phyloP scores from a whole-genome alignment of 2,113 vertebrate species.

The Mustelus asterias region DNA sequence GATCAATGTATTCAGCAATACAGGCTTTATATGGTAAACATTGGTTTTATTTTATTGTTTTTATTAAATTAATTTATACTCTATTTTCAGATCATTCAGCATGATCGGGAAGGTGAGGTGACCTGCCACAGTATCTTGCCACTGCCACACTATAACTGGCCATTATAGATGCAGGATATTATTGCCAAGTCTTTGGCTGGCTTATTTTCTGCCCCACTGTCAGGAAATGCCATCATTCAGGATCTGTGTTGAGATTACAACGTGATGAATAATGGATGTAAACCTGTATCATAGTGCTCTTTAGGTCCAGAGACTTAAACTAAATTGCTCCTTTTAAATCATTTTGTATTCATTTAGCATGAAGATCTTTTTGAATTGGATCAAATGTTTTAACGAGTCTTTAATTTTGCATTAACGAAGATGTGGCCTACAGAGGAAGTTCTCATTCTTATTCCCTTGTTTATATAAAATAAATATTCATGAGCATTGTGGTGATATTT shows the following conservation, averaged over 20 bases:
- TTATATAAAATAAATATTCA: not conserved
- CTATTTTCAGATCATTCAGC: not conserved
- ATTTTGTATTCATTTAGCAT: not conserved
- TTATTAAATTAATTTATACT: not conserved
- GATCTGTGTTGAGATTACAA: not conserved
- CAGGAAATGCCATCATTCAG: not conserved
- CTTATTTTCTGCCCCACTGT: not conserved
- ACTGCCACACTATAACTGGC: not conserved
- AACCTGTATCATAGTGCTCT: not conserved
- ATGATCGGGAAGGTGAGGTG: not conserved
- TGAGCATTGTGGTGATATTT: not conserved
- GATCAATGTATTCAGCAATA: not conserved
- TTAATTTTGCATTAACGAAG: not conserved
- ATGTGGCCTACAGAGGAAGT: not conserved
- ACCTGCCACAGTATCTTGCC: not conserved
- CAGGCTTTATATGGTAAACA: not conserved
- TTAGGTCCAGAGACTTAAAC: not conserved
- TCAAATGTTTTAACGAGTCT: not conserved
- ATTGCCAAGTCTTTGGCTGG: not conserved
- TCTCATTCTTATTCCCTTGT: not conserved
- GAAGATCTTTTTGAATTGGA: not conserved
- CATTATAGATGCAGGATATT: not conserved
- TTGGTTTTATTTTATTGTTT: not conserved
- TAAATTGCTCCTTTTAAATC: not conserved
- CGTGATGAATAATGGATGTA: not conserved